Evolutionary conservation across 1,140 invertebrate genomes (phyloP), one percentile per base, ranked within the genome.

Genomic region (Maconellicoccus hirsutus): DNA sequence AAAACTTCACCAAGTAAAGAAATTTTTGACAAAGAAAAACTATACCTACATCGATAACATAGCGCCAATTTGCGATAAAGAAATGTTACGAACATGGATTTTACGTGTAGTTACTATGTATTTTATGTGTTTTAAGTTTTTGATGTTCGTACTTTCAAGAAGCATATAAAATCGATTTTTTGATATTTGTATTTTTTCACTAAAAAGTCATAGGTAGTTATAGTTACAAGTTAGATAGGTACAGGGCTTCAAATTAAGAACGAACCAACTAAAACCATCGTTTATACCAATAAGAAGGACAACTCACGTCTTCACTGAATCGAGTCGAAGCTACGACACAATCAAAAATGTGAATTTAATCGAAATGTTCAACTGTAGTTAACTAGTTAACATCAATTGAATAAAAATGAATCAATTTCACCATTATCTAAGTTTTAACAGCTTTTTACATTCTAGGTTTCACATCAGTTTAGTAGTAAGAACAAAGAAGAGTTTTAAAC

Each of bases 401-500:
- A 52, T 19, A 19, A 52, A 52, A 52, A 52, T 19, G 42, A 52
- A 52, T 52, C 42, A 52, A 52, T 52, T 52, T 52, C 42, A 19
- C 42, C n/a, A 52, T 52, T 52, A 52, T 52, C 42, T 8, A 52
- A 52, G 42, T 52, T 52, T 52, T 52, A 52, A 52, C 42, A 52
- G 42, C 42, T 52, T 16, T 52, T 16, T 52, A 52, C 42, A 52
- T 52, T 52, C n/a, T 52, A 52, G 42, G 16, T 52, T 52, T 52
- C 42, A 16, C 42, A 52, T 52, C n/a, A 14, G 42, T 52, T 52
- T 52, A 16, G 6, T 16, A 52, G n/a, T 16, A 52, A 52, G 42
- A 8, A 52, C 16, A 19, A 16, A 52, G 16, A 3, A 33, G 42
- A 52, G 42, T 52, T 52, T 52, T 52, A 16, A 52, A 52, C 42